Conservation (phyloP, 2,888 invertebrate genomes). For the Notodonta dromedarius region DNA sequence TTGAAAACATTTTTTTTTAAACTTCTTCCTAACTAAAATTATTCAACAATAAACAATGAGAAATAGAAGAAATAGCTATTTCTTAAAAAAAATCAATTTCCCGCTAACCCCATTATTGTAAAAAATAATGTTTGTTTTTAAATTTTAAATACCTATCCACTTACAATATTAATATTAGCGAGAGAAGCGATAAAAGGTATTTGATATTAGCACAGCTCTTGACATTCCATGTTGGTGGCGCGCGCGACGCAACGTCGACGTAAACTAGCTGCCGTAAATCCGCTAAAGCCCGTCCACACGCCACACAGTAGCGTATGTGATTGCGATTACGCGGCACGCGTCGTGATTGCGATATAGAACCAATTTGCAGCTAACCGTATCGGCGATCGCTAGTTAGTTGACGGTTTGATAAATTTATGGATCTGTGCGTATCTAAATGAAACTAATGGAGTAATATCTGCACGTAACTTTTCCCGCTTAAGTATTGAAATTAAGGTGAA, state of each 20-base stretch:
- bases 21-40: too few relatives aligned
- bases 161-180: too few relatives aligned
- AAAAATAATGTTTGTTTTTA: too few relatives aligned
- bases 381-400: background rate
- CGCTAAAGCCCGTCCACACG: slow-evolving; percentile 18
- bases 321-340: slow-evolving; percentile 14
- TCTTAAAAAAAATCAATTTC: too few relatives aligned
- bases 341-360: slow-evolving; percentile 9
- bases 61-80: too few relatives aligned
- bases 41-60: too few relatives aligned
- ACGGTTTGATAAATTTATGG: background rate
- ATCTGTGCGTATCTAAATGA: background rate
- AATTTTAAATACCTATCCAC: too few relatives aligned
- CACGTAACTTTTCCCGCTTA: background rate
- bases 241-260: background rate
- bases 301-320: slow-evolving; percentile 19
- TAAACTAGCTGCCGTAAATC: slow-evolving; percentile 5
- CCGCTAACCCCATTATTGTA: too few relatives aligned
- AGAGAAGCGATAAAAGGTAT: too few relatives aligned
- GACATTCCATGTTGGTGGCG: background rate
- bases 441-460: background rate
- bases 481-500: background rate
- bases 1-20: too few relatives aligned
- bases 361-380: slow-evolving; percentile 19
- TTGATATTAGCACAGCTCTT: slow-evolving; percentile 5